Conservation (phyloP, 2,113 vertebrate species). For the Passer montanus region DNA sequence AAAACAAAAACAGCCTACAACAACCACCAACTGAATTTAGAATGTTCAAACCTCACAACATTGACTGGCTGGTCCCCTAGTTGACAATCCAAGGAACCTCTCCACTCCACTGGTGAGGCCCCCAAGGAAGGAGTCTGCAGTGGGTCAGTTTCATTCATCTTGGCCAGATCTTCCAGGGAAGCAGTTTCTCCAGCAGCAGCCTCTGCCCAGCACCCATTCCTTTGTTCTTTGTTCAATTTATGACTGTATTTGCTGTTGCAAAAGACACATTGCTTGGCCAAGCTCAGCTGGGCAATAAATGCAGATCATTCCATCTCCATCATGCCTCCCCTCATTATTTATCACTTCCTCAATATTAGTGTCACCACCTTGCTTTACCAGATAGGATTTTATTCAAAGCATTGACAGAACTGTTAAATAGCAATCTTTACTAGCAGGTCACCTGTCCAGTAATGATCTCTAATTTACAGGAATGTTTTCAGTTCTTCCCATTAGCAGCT, state of each 20-base stretch:
- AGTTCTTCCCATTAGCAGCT: slow-evolving; percentile 7
- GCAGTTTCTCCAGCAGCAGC: background rate
- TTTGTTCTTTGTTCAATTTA: background rate
- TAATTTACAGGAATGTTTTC: slow-evolving; percentile 25
- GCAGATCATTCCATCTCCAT: background rate
- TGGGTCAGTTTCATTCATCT: accelerated
- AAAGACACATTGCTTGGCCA: background rate
- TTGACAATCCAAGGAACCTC: background rate
- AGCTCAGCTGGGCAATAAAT: background rate
- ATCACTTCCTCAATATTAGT: background rate
- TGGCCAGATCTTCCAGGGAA: background rate
- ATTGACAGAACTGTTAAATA: background rate
- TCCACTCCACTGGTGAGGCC: background rate
- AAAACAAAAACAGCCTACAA: background rate
- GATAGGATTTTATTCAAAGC: background rate
- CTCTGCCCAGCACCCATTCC: background rate
- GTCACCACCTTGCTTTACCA: background rate
- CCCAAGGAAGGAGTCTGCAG: background rate
- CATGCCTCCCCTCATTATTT: background rate
- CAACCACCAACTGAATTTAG: background rate
- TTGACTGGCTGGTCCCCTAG: background rate
- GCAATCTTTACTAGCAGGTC: background rate
- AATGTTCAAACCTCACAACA: background rate
- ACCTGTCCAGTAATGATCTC: background rate
- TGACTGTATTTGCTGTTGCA: background rate